Conservation (phyloP, 2,797 vertebrate species). For the Rallus crepitans region DNA sequence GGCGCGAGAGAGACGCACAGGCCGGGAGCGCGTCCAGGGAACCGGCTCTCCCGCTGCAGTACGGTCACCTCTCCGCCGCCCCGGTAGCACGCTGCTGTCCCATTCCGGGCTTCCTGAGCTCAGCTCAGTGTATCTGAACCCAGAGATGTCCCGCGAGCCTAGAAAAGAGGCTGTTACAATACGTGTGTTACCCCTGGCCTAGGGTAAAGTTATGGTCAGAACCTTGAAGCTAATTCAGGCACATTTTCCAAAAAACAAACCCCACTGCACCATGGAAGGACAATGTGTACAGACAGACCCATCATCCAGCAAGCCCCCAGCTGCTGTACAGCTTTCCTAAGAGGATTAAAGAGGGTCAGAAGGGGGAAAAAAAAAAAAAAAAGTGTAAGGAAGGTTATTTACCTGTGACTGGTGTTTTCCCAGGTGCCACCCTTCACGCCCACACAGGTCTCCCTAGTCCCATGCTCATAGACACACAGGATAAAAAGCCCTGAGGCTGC, state of each 20-base stretch:
- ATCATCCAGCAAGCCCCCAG: not conserved
- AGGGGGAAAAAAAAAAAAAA: not conserved
- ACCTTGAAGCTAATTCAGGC: not conserved
- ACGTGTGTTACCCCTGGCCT: not conserved
- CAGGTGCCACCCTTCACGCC: not conserved
- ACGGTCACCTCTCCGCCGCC: rapidly evolving
- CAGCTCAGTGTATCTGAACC: rapidly evolving
- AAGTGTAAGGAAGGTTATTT: rapidly evolving
- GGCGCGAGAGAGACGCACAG: rapidly evolving
- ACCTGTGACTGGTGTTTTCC: not conserved
- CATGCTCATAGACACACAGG: not conserved
- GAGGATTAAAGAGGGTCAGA: not conserved
- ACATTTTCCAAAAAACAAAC: not conserved
- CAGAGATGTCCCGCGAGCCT: rapidly evolving
- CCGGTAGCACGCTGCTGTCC: rapidly evolving
- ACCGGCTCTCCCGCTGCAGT: not conserved
- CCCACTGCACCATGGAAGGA: not conserved
- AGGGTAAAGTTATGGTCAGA: not conserved
- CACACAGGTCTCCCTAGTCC: not conserved
- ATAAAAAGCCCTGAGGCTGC: not conserved
- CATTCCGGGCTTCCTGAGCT: rapidly evolving
- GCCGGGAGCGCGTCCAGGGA: not conserved
- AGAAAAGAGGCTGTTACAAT: not conserved
- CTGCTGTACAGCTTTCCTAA: not conserved
- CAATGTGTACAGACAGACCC: rapidly evolving